Percentiles rank a stretch among this genome's conserved stretches.
These are phyloP conservation scores for Stenolophus ochropezus DNA, from an alignment of 2,888 invertebrate species.

Conservation along the genomic window DNA sequence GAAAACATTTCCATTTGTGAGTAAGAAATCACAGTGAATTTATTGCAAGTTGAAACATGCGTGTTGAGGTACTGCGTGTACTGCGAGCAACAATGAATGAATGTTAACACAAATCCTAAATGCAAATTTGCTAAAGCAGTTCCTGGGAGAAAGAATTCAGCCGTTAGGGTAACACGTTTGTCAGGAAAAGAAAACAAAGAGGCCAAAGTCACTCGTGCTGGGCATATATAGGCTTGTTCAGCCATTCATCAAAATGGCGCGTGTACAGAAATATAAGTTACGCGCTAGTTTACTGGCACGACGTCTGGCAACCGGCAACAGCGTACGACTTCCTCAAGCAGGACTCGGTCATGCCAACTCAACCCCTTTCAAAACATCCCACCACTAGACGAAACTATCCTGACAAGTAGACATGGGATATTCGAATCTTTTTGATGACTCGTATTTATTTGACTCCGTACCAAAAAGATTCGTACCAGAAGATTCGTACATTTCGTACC, in stretches of 20 bases:
- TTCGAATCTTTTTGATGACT: too few relatives aligned
- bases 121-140: constrained; percentile 50
- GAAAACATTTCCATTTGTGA: too few relatives aligned
- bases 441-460: too few relatives aligned
- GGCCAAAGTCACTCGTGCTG: constrained; percentile 58
- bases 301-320: constrained; percentile 8
- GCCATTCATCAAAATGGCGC: constrained; percentile 58
- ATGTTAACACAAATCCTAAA: constrained; percentile 41
- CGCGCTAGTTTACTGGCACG: constrained; percentile 28
- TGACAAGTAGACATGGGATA: too few relatives aligned
- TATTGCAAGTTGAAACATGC: background rate
- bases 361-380: background rate
- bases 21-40: too few relatives aligned
- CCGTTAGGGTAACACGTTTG: constrained; percentile 53
- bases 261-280: constrained; percentile 59
- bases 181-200: constrained; percentile 53
- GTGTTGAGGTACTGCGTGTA: background rate
- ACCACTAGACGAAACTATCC: too few relatives aligned
- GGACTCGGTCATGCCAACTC: background rate
- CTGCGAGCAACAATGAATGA: constrained; percentile 14
- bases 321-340: constrained; percentile 23
- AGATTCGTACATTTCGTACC: too few relatives aligned
- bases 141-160: constrained; percentile 18
- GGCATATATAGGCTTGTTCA: constrained; percentile 59
- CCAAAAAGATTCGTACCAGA: too few relatives aligned